A percentile compares a stretch with the other conserved stretches of the same genome.
These are phyloP conservation scores for Aradus depressus DNA, from an alignment of 2,888 invertebrate species.

Conservation along the genomic window DNA sequence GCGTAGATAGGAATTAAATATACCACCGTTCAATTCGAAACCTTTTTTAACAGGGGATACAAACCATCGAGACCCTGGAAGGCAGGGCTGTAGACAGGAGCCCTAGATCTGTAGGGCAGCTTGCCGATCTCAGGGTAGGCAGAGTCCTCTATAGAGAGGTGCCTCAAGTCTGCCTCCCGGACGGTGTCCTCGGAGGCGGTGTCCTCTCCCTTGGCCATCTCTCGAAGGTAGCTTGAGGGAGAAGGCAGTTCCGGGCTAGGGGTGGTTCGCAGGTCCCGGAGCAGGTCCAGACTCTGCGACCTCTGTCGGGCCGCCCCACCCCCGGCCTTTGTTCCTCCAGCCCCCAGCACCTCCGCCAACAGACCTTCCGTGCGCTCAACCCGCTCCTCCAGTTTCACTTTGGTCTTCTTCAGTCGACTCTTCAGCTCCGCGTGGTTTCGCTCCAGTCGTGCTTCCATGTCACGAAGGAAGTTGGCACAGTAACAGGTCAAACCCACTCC, in stretches of 20 bases:
- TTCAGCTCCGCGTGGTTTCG: conserved; percentile 69
- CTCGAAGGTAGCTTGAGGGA: too few relatives aligned
- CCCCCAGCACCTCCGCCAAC: conserved; percentile 36
- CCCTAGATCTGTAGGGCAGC: conserved; percentile 30
- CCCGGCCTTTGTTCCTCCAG: conserved; percentile 9
- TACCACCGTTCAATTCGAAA: too few relatives aligned
- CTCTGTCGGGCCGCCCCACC: conserved; percentile 10
- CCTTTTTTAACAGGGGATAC: neutral
- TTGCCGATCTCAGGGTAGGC: conserved; percentile 23
- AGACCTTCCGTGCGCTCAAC: conserved; percentile 65
- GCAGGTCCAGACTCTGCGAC: conserved; percentile 11
- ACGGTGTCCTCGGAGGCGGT: neutral
- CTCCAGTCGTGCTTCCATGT: conserved; percentile 73
- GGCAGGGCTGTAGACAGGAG: conserved; percentile 41
- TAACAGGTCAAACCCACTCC: conserved; percentile 87
- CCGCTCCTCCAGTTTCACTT: conserved; percentile 66
- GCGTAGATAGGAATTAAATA: too few relatives aligned
- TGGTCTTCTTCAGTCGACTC: conserved; percentile 64
- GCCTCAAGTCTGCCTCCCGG: conserved; percentile 25
- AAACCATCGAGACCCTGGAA: conserved; percentile 13
- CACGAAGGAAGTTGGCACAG: conserved; percentile 82
- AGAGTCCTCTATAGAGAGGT: conserved; percentile 4
- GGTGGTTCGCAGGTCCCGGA: conserved; percentile 9
- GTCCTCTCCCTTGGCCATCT: neutral
- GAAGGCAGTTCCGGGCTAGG: conserved; percentile 13